phyloP scores from a whole-genome alignment of 2,113 vertebrate species.

The Syngnathoides biaculeatus region DNA sequence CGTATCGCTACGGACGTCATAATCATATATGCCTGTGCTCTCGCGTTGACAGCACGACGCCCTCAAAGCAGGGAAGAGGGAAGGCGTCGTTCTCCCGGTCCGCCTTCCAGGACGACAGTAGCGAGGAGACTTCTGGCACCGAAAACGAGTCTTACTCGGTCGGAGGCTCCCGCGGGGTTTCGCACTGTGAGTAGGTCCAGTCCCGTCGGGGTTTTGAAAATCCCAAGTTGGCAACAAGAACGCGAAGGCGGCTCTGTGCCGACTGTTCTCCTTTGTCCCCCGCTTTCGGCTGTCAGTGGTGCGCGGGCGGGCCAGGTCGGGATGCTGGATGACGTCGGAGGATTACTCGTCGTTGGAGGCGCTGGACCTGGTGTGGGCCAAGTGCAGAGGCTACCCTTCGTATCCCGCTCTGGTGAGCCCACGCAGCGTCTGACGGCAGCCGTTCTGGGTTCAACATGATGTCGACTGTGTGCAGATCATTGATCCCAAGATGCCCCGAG shows the following conservation, averaged over 20 bases:
- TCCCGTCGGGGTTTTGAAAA: background rate
- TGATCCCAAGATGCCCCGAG: conserved; percentile 97
- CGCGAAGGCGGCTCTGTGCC: background rate
- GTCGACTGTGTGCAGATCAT: conserved; percentile 80
- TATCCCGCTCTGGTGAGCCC: conserved; percentile 91
- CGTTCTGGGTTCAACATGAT: background rate
- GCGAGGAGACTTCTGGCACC: conserved; percentile 94
- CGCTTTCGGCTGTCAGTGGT: conserved; percentile 79
- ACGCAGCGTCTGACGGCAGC: no score
- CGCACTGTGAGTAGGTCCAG: conserved; percentile 79
- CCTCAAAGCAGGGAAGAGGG: conserved; percentile 93
- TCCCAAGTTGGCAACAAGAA: background rate
- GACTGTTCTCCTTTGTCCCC: conserved; percentile 5
- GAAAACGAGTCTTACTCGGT: conserved; percentile 97
- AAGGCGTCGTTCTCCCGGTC: conserved; percentile 93
- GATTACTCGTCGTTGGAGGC: conserved; percentile 92
- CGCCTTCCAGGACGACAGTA: conserved; percentile 94
- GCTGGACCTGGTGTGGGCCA: conserved; percentile 97
- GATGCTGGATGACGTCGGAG: conserved; percentile 90
- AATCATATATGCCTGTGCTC: background rate
- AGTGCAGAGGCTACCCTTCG: conserved; percentile 96
- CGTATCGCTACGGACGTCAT: background rate
- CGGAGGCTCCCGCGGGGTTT: conserved; percentile 83
- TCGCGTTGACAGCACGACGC: conserved; percentile 80
- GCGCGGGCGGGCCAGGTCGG: conserved; percentile 80